Conservation (phyloP, 2,797 vertebrate genomes). For the Distichodus sexfasciatus region DNA sequence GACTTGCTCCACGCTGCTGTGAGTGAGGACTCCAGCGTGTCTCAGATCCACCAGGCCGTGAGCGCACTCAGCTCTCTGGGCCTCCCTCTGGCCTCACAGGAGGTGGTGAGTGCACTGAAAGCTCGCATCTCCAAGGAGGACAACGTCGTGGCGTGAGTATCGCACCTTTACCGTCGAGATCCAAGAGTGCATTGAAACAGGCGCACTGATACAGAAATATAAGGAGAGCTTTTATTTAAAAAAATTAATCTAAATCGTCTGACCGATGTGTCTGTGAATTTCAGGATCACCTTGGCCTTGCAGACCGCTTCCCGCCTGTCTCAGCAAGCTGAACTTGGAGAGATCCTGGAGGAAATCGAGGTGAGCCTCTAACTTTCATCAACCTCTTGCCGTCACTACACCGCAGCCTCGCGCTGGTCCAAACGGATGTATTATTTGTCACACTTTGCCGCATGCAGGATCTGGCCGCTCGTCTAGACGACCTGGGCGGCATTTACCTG, state of each 20-base stretch:
- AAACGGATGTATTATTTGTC: too few relatives aligned
- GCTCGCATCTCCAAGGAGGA: constrained; percentile 93
- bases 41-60: constrained; percentile 90
- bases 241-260: too few relatives aligned
- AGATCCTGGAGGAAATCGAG: constrained; percentile 96
- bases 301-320: constrained; percentile 90
- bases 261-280: background rate
- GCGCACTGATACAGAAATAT: too few relatives aligned
- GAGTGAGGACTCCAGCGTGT: constrained; percentile 90
- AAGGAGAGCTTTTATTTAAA: too few relatives aligned
- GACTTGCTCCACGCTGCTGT: constrained; percentile 90
- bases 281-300: constrained; percentile 88
- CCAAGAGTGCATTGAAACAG: too few relatives aligned
- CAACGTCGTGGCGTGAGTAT: constrained; percentile 88
- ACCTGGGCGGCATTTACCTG: constrained; percentile 91
- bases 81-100: constrained; percentile 90
- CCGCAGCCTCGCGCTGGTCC: background rate
- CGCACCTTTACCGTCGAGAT: background rate
- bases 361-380: constrained; percentile 66
- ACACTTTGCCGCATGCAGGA: too few relatives aligned
- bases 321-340: constrained; percentile 88
- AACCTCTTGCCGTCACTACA: constrained; percentile 59
- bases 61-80: constrained; percentile 86
- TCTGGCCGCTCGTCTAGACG: constrained; percentile 92
- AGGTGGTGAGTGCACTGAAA: constrained; percentile 85